Conservation (phyloP, 2,888 invertebrate genomes). For the Zaprionus obscuricornis region DNA sequence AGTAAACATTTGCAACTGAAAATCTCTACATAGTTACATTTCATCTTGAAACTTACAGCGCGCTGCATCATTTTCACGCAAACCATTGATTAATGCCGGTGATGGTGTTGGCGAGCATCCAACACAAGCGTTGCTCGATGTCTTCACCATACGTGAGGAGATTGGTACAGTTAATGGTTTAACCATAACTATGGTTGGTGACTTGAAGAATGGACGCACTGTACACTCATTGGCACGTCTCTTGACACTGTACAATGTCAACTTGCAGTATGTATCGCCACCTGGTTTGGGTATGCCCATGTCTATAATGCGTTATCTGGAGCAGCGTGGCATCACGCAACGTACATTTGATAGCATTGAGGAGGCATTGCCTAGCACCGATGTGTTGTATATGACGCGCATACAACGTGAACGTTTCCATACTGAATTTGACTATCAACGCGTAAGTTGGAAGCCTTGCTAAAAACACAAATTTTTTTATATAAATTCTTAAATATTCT, state of each 20-base stretch:
- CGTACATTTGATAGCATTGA: slow-evolving; percentile 87
- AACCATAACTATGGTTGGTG: slow-evolving; percentile 99
- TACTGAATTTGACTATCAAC: slow-evolving; percentile 92
- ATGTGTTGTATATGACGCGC: slow-evolving; percentile 99
- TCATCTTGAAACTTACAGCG: slow-evolving; percentile 84
- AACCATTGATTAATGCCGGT: slow-evolving; percentile 98
- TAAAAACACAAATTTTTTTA: background rate
- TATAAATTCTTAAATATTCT: slow-evolving; percentile 58
- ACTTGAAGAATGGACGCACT: slow-evolving; percentile 98
- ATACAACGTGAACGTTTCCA: slow-evolving; percentile 97
- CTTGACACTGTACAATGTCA: slow-evolving; percentile 96
- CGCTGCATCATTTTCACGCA: slow-evolving; percentile 92
- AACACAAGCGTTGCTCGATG: slow-evolving; percentile 97
- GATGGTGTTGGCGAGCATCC: slow-evolving; percentile 99
- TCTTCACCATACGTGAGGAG: slow-evolving; percentile 99
- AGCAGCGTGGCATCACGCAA: slow-evolving; percentile 91
- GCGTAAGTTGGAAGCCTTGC: slow-evolving; percentile 85
- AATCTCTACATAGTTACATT: background rate
- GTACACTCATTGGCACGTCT: slow-evolving; percentile 98
- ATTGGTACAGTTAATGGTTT: slow-evolving; percentile 99
- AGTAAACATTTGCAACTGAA: slow-evolving; percentile 79
- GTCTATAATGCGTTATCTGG: slow-evolving; percentile 91
- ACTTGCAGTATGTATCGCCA: slow-evolving; percentile 95
- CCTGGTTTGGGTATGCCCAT: slow-evolving; percentile 95
- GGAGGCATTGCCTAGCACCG: slow-evolving; percentile 94